Conservation (phyloP, 1,140 invertebrate species). For the Brachionus plicatilis region DNA sequence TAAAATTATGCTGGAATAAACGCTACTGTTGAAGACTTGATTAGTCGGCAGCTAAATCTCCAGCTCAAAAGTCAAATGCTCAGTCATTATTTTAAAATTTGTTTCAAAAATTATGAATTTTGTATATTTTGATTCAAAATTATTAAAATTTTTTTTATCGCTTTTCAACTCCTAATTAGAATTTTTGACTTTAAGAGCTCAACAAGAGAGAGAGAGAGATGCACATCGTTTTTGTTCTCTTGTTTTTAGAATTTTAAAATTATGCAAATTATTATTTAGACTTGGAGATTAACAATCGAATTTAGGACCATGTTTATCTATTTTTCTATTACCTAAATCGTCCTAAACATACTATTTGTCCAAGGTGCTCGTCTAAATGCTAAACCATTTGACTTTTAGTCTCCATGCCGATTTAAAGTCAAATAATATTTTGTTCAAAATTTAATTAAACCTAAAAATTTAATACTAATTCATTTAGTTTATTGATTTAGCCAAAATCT, state of each 20-base stretch:
- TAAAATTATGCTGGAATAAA: background rate
- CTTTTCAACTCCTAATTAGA: constrained; percentile 1
- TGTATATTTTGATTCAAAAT: background rate
- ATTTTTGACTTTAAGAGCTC: background rate
- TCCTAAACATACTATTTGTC: background rate
- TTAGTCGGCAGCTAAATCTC: background rate
- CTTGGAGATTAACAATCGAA: background rate
- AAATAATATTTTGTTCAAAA: background rate
- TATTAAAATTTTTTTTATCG: background rate
- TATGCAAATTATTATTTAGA: background rate
- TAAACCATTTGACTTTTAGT: background rate
- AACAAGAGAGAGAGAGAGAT: background rate
- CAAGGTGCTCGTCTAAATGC: background rate
- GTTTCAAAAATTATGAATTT: background rate
- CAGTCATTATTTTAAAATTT: constrained; percentile 19
- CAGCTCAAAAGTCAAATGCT: background rate
- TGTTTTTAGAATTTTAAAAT: background rate
- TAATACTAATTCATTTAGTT: background rate
- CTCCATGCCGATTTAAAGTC: background rate
- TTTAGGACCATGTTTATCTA: background rate
- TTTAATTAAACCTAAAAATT: background rate
- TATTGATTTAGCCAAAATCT: background rate
- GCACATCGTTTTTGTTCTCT: background rate
- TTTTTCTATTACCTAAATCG: background rate
- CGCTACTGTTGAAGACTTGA: background rate